phyloP scores from a whole-genome alignment of 2,113 vertebrate species.

The Phaetusa simplex region DNA sequence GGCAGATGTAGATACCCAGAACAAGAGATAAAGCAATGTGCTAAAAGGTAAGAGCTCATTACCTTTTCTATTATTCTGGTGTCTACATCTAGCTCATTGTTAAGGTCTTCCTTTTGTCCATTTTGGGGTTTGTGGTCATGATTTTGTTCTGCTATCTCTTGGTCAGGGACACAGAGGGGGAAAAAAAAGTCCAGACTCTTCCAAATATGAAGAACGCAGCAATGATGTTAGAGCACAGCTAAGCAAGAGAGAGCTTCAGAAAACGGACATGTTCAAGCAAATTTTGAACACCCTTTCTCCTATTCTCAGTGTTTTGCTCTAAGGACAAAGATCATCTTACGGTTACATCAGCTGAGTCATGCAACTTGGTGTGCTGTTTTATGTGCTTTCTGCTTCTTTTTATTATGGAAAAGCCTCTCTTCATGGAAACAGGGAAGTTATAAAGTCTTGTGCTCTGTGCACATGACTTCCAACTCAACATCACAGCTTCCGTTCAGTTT shows the following conservation, averaged over 20 bases:
- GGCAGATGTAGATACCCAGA: not conserved
- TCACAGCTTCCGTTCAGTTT: not conserved
- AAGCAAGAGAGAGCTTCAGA: not conserved
- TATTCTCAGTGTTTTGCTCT: not conserved
- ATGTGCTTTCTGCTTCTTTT: not conserved
- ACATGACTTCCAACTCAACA: not conserved
- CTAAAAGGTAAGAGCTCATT: not conserved
- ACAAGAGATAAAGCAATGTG: not conserved
- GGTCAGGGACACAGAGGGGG: not conserved
- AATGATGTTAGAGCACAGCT: not conserved
- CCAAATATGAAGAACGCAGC: not conserved
- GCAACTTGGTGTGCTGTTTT: not conserved
- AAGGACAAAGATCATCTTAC: not conserved
- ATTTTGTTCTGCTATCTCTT: not conserved
- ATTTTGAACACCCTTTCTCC: not conserved
- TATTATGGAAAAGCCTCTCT: not conserved
- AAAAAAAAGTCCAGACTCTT: not conserved
- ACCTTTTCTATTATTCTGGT: not conserved
- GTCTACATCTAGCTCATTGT: not conserved
- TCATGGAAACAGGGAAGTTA: not conserved
- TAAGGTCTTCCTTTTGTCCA: not conserved
- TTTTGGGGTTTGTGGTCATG: not conserved
- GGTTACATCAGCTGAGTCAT: not conserved
- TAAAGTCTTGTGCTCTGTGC: not conserved
- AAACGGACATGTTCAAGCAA: not conserved